Base-by-base conservation (phyloP, 2,113 vertebrate genomes). In the Coturnix japonica region DNA sequence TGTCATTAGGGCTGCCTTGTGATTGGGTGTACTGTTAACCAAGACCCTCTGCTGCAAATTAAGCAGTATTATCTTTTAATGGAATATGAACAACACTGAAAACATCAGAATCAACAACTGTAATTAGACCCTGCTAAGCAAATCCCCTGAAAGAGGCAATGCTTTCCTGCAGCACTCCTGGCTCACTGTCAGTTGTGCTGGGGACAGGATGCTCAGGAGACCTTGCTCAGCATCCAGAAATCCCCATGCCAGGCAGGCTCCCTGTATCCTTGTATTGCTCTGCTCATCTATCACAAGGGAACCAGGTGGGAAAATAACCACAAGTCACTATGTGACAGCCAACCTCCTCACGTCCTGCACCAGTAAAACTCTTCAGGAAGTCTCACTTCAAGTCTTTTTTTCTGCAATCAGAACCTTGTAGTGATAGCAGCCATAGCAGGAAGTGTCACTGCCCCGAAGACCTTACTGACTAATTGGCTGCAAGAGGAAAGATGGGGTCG, bases 41-140 rank as follows among this genome's bases (percentile, higher is more conserved):
- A 1, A 93, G 95, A 96, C 90, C 96, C 90, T 95, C 72, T 63
- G 81, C 89, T 90, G 88, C 91, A 96, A 96, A 96, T 95, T 95
- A 96, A 94, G 89, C 69, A 1, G 89, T 76, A 94, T 95, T 95
- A 93, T 94, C 92, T 87, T 95, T 96, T 95, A 96, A 94, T 95
- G 87, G 95, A 93, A 96, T 95, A 96, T 92, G 94, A 95, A 93
- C 91, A 94, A 85, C 90, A 94, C 76, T 30, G 74, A 94, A 95
- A 91, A 89, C 87, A 93, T 75, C 81, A 86, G 82, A 95, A 93
- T 87, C 87, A 95, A 94, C 92, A 89, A 90, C 88, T 89, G 89
- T 89, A 95, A 95, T 96, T 94, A 95, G 92, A 76, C 91, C 81
- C 79, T 85, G 81, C 76, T 60, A 92, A 85, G 91, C 80, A 93